Evolutionary conservation across 1,140 invertebrate genomes (phyloP), one percentile per base, ranked within the genome.

Genomic region (Thalassaphorura encarpata): DNA sequence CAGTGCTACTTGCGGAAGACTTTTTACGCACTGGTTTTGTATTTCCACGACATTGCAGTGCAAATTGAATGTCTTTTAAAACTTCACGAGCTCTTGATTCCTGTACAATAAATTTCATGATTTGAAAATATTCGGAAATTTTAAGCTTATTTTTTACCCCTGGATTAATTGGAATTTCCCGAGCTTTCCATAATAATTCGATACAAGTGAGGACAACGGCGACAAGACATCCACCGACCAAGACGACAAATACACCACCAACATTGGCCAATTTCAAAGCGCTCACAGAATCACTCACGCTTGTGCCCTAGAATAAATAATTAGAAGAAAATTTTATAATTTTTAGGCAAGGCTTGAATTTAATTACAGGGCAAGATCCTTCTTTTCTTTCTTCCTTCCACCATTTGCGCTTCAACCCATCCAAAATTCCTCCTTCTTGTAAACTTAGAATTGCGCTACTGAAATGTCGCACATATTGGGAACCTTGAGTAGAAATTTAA

Each of bases 401-500:
- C 92, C 91, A 97, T 70, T 87, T 84, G 18, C 88, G 89, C 76
- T 95, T 95, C 62, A 96, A 75, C 67, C 88, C 83, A 68, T 93
- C 86, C 42, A 97, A 73, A 72, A 86, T 87, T 40, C 89, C 91
- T 71, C 89, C 85, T 75, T 97, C 92, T 74, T 95, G 91, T 11
- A 97, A 73, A 73, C 89, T 88, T 21, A 96, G 73, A 61, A 97
- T 87, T 27, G 89, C 86, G 40, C 84, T 84, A 69, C 84, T 89
- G 66, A 91, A 88, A 45, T 85, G 84, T 21, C 84, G 88, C 66
- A 85, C 77, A 71, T 88, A 91, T 33, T 86, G 86, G 2, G 87
- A 89, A 75, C 87, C 87, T 89, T 71, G 15, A 46, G 16, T 5
- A 15, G 4, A 27, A 3, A 33, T 19, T 56, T 36, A 36, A 11